phyloP scores from a whole-genome alignment of 2,797 vertebrate genomes.

The Lithobates pipiens region DNA sequence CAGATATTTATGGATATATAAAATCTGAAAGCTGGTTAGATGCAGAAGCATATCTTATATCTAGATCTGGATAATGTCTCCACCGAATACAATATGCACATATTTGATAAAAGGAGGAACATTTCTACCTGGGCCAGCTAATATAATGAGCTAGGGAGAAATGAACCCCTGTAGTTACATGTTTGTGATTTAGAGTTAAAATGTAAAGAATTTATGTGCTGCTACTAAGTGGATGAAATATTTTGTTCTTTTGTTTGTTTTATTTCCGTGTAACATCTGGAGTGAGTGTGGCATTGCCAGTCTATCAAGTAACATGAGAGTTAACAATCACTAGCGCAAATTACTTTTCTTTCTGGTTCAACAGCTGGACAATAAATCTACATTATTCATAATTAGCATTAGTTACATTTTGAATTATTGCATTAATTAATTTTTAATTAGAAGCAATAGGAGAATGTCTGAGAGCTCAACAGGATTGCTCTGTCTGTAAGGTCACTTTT shows the following conservation, averaged over 20 bases:
- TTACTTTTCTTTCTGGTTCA: slow-evolving; percentile 56
- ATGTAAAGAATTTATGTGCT: background rate
- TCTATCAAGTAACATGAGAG: slow-evolving; percentile 10
- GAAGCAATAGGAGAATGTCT: slow-evolving; percentile 61
- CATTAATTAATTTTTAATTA: slow-evolving; percentile 63
- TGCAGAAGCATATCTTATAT: background rate
- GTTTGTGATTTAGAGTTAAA: background rate
- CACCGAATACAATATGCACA: no score
- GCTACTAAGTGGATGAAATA: background rate
- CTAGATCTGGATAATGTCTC: background rate
- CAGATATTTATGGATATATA: no score
- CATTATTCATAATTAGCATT: slow-evolving; percentile 63
- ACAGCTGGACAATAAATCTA: slow-evolving; percentile 60
- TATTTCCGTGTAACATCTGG: slow-evolving; percentile 32
- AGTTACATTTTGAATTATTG: slow-evolving; percentile 63
- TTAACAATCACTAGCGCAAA: slow-evolving; percentile 53
- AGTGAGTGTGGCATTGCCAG: slow-evolving; percentile 14
- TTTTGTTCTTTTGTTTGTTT: background rate
- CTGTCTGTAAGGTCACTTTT: slow-evolving; percentile 60
- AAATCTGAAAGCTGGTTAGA: background rate
- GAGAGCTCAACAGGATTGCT: slow-evolving; percentile 59
- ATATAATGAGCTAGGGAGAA: background rate
- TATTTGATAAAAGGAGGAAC: no score
- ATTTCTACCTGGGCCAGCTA: background rate
- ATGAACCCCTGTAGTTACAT: background rate